Evolutionary conservation across 2,113 vertebrate species (phyloP).

Genomic region (Myrmecobius fasciatus): DNA sequence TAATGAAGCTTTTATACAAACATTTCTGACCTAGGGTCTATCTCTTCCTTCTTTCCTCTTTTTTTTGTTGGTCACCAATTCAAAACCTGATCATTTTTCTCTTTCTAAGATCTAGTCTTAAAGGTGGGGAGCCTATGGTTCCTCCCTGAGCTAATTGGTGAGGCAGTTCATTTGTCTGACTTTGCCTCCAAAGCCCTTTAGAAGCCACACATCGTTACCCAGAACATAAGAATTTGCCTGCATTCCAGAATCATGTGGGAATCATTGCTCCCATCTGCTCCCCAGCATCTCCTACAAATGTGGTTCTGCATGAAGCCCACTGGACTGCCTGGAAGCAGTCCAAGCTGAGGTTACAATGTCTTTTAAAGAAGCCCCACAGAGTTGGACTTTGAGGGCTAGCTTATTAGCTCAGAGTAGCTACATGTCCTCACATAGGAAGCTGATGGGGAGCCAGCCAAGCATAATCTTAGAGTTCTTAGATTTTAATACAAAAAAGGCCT

Average conservation of each 20-base stretch:
- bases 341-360: slow-evolving; percentile 47
- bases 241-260: slow-evolving; percentile 81
- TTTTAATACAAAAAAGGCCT: background rate
- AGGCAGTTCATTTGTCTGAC: background rate
- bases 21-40: background rate
- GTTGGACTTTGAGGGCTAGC: slow-evolving; percentile 29
- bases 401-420: background rate
- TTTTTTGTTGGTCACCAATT: background rate
- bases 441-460: background rate
- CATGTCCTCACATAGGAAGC: slow-evolving; percentile 1
- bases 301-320: slow-evolving; percentile 56
- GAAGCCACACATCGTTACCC: slow-evolving; percentile 73
- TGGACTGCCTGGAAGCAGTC: slow-evolving; percentile 56
- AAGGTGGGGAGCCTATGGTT: background rate
- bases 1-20: background rate
- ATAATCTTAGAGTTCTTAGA: background rate
- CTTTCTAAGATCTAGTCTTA: background rate
- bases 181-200: background rate
- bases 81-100: background rate
- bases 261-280: slow-evolving; percentile 80
- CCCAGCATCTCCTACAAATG: slow-evolving; percentile 63
- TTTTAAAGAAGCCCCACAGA: background rate
- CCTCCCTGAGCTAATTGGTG: background rate
- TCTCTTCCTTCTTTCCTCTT: background rate
- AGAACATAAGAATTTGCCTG: slow-evolving; percentile 80